A percentile compares a stretch with the other conserved stretches of the same genome.
These are phyloP conservation scores for Anoplolepis gracilipes DNA, from an alignment of 1,140 invertebrate species.

Conservation along the genomic window DNA sequence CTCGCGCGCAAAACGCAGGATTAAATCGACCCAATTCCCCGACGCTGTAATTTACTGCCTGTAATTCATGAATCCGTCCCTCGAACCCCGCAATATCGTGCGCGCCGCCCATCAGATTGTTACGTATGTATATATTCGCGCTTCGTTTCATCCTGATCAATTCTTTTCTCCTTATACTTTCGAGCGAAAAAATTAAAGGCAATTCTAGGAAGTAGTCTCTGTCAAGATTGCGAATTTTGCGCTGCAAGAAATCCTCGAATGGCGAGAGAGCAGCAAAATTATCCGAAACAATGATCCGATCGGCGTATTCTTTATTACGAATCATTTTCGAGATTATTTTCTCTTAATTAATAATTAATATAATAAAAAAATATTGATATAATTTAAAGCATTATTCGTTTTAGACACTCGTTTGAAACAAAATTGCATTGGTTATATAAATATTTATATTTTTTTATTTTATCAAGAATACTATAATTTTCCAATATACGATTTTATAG, in stretches of 20 bases:
- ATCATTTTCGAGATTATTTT: no score
- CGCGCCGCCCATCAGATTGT: slow-evolving; percentile 35
- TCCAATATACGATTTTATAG: no score
- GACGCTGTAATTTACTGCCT: slow-evolving; percentile 36
- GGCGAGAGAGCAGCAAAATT: no score
- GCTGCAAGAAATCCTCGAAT: neutral
- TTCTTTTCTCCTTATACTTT: slow-evolving; percentile 8
- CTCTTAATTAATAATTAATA: no score
- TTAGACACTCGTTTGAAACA: no score
- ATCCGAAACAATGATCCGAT: neutral
- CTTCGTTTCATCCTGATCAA: neutral
- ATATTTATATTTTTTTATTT: neutral
- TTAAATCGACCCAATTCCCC: slow-evolving; percentile 59
- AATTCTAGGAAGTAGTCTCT: no score
- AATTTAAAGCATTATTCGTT: no score
- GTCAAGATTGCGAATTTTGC: slow-evolving; percentile 8
- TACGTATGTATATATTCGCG: slow-evolving; percentile 1
- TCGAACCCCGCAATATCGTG: slow-evolving; percentile 18
- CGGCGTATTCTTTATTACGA: no score
- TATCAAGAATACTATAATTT: neutral
- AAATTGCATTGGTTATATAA: no score
- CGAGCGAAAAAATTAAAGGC: neutral
- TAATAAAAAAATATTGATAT: no score
- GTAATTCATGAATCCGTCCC: slow-evolving; percentile 49
- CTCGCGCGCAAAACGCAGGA: slow-evolving; percentile 42